Percentiles rank a stretch among this genome's conserved stretches.
phyloP scores from a whole-genome alignment of 2,888 invertebrate genomes.

The Folsomia candida region DNA sequence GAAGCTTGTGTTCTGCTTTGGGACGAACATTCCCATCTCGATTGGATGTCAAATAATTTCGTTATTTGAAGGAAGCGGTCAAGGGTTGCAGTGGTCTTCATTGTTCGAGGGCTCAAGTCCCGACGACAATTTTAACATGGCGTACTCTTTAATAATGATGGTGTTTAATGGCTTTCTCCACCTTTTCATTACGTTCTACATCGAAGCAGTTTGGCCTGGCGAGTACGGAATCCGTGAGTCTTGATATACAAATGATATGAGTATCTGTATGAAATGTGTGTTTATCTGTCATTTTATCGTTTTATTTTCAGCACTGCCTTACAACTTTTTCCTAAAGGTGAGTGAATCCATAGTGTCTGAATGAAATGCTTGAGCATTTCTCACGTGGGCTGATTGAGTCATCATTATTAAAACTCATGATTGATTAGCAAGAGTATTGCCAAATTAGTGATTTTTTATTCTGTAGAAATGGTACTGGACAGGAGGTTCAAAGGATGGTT shows the following conservation, averaged over 20 bases:
- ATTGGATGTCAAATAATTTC: constrained; percentile 72
- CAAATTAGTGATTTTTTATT: neutral
- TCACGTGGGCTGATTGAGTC: no score
- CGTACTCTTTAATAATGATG: constrained; percentile 69
- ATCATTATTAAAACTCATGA: no score
- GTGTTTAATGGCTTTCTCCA: constrained; percentile 67
- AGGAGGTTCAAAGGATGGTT: constrained; percentile 13
- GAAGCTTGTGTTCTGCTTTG: constrained; percentile 59
- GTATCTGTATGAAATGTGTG: neutral
- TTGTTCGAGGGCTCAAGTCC: constrained; percentile 64
- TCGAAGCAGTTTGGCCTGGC: constrained; percentile 82
- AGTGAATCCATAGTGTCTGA: no score
- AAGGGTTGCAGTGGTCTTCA: constrained; percentile 64
- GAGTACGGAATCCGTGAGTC: constrained; percentile 70
- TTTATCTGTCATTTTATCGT: no score
- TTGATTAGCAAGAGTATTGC: no score
- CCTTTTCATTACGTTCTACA: constrained; percentile 72
- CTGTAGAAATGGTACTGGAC: constrained; percentile 37
- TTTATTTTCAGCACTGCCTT: no score
- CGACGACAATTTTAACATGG: constrained; percentile 68
- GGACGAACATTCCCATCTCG: constrained; percentile 76
- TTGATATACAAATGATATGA: constrained; percentile 34
- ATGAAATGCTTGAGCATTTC: no score
- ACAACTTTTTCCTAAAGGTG: no score
- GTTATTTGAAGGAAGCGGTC: constrained; percentile 64